Conservation (phyloP, 2,113 vertebrate genomes). For the Anolis carolinensis region DNA sequence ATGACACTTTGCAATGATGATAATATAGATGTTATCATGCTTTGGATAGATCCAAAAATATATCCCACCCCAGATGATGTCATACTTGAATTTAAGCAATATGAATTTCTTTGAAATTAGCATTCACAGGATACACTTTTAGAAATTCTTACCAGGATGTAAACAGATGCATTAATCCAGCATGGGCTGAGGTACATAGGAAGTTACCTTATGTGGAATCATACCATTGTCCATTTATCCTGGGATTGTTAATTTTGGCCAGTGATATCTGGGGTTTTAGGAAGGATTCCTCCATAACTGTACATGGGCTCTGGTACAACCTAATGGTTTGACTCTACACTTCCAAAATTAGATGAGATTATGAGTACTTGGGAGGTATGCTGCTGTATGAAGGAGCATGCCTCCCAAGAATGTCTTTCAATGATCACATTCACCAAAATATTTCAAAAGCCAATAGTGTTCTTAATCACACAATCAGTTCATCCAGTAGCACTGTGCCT, state of each 20-base stretch:
- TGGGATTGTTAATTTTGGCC: too few species aligned
- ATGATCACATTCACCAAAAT: background rate
- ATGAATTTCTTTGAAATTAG: background rate
- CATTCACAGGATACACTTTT: background rate
- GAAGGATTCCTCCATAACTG: too few species aligned
- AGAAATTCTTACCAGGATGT: background rate
- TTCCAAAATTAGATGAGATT: too few species aligned
- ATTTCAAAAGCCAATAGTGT: background rate
- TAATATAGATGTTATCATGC: background rate
- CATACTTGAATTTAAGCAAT: too few species aligned
- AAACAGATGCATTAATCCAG: background rate
- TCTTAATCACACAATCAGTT: background rate
- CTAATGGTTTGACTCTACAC: too few species aligned
- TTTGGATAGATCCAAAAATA: background rate
- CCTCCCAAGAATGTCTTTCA: background rate
- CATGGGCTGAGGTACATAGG: background rate
- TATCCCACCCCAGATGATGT: background rate
- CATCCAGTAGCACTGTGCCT: background rate
- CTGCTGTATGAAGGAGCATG: too few species aligned
- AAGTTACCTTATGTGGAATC: too few species aligned
- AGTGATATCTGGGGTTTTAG: too few species aligned
- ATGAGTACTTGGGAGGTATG: too few species aligned
- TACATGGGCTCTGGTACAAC: too few species aligned
- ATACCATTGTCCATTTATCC: too few species aligned
- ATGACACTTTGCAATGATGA: background rate